Evolutionary conservation across 2,888 invertebrate species (phyloP), one percentile per base, ranked within the genome.

Genomic region (Dasypogon diadema): DNA sequence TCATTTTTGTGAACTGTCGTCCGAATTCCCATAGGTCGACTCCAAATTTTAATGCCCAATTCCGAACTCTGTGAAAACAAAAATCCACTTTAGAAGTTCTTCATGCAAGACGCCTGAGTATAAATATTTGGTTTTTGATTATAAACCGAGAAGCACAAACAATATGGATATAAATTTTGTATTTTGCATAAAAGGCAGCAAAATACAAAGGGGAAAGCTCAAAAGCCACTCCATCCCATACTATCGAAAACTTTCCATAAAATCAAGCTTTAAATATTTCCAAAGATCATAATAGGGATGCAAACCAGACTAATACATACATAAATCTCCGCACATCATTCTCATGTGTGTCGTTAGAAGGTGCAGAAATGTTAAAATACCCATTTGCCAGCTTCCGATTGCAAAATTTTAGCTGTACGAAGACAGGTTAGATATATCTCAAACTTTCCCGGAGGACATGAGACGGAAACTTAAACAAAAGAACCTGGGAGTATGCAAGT

Each of bases 21-120:
- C 95, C 94, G 82, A 94, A 95, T 87, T 94, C 94, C 95, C 95
- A 95, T 79, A 95, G 88, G 87, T 95, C 94, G 79, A 94, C 94
- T 81, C 95, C 96, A 84, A 96, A 95, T 87, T 94, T 93, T 79
- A 95, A 87, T 80, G 96, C 96, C 95, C 95, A 95, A 86, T 95
- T 95, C 86, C 93, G 93, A 80, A 96, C 95, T 89, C 95, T 96
- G 90, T 77, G 91, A 92, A 83, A 85, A 86, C 83, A 81, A 80
- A 79, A 81, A n/a, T n/a, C n/a, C 77, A 72, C 77, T 26, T 26
- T 14, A 26, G 4, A 58, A 26, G 16, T 30, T 16, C 12, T 14
- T 54, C n/a, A n/a, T n/a, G n/a, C n/a, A n/a, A n/a, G n/a, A n/a
- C 14, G 14, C n/a, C 14, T 4, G 34, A 18, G 16, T 70, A 74